Evolutionary conservation across 2,797 vertebrate species (phyloP).

Genomic region (Melopsittacus undulatus): DNA sequence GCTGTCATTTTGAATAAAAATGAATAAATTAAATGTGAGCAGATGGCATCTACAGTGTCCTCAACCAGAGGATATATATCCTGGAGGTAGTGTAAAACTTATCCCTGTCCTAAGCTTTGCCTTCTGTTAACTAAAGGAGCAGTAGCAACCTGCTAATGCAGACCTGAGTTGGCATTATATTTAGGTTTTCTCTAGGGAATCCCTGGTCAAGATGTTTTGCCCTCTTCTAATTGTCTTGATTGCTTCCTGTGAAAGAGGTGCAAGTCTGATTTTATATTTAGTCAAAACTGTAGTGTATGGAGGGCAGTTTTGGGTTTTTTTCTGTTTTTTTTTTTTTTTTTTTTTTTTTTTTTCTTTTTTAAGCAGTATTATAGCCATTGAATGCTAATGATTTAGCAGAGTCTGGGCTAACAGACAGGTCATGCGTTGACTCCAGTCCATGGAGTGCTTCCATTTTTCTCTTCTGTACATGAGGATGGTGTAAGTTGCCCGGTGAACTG

Average conservation of each 20-base stretch:
- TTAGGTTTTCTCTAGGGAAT: not conserved
- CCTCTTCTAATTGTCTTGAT: not conserved
- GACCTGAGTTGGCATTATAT: not conserved
- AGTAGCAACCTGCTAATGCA: not conserved
- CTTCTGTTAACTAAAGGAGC: not conserved
- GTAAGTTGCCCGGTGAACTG: not conserved
- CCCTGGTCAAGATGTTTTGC: not conserved
- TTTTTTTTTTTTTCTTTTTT: not conserved
- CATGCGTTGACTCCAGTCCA: accelerated
- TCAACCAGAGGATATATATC: not conserved
- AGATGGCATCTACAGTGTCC: not conserved
- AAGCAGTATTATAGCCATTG: constrained; percentile 18
- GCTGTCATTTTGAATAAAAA: constrained; percentile 7
- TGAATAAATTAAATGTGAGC: not conserved
- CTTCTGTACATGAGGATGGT: not conserved
- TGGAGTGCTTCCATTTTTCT: not conserved
- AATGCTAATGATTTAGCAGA: not conserved
- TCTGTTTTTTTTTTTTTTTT: too few species aligned
- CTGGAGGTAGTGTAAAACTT: not conserved
- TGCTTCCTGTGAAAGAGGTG: not conserved
- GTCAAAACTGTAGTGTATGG: not conserved
- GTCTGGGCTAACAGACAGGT: not conserved
- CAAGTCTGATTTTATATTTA: constrained; percentile 1
- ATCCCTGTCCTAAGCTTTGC: not conserved
- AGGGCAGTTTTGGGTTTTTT: not conserved